Evolutionary conservation across 2,888 invertebrate genomes (phyloP), one percentile per base, ranked within the genome.

Genomic region (Drosophila prolongata): DNA sequence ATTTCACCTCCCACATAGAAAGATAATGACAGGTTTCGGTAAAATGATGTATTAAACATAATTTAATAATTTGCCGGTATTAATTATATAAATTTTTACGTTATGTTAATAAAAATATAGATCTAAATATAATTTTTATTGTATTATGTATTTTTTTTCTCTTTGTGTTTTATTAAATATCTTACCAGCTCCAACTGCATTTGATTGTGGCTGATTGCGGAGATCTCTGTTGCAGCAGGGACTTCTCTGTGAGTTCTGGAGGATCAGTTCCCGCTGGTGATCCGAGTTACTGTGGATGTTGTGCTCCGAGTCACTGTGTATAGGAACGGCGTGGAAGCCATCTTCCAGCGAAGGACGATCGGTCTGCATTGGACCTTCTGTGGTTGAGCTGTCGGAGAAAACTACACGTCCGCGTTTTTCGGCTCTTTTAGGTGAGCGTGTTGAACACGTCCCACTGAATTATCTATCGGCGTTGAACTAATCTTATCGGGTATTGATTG

Each of bases 401-500:
- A 89, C 82, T 82, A 54, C 42, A 13, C 2, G 27, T 46, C 3
- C 30, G 14, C 42, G 43, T 55, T 50, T 67, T 59, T 54, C 30
- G 56, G 52, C 37, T 42, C 14, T 67, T 52, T 6, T 35, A 19
- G 68, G 46, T 16, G 53, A 50, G 14, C 13, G 14, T 38, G 53
- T 69, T 42, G 70, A 67, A 75, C 62, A 68, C 65, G 69, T 84
- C 55, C 49, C 6, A 43, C 27, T 66, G 50, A 61, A 10, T 47
- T 80, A 84, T 70, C 76, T 66, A 73, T 73, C 11, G 57, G 44
- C 53, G 50, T 44, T 42, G 40, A 61, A 70, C 58, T 55, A 78
- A 89, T 76, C 89, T 89, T 87, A 83, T 83, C 83, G 68, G 46
- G 9, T 54, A 77, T 72, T 66, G 86, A 83, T 87, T 85, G 86